Conservation (phyloP, 1,140 invertebrate genomes). For the Temnothorax curvispinosus region DNA sequence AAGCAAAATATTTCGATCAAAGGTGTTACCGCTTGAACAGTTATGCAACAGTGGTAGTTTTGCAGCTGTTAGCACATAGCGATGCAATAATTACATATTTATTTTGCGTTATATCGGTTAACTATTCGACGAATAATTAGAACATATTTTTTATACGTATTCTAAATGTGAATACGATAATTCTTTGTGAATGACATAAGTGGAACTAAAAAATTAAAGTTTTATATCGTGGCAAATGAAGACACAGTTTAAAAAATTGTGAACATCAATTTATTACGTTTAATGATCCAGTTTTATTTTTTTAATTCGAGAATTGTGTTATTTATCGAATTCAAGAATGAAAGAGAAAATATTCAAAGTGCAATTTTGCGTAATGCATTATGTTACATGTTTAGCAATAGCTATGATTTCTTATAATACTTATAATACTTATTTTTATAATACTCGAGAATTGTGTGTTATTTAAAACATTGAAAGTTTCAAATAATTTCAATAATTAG, state of each 20-base stretch:
- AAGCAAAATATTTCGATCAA: not conserved
- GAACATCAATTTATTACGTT: not conserved
- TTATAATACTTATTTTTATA: not conserved
- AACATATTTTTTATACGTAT: not conserved
- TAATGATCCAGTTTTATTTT: not conserved
- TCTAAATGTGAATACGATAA: not conserved
- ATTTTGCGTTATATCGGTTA: not conserved
- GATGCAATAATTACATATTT: not conserved
- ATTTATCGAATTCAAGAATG: not conserved
- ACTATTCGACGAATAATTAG: not conserved
- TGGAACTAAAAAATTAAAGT: not conserved
- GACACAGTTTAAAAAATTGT: not conserved
- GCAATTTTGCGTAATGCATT: not conserved
- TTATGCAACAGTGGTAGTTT: not conserved
- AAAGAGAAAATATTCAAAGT: not conserved
- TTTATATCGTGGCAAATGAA: not conserved
- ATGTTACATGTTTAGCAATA: not conserved
- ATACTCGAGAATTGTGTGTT: not conserved
- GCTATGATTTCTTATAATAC: not conserved
- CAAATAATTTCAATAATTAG: not conserved
- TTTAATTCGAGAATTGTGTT: not conserved
- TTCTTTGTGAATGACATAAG: not conserved
- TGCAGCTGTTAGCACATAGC: not conserved
- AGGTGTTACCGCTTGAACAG: slow-evolving; percentile 1
- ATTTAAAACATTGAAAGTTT: not conserved